Conservation (phyloP, 2,888 invertebrate genomes). For the Cheilosia vulpina region DNA sequence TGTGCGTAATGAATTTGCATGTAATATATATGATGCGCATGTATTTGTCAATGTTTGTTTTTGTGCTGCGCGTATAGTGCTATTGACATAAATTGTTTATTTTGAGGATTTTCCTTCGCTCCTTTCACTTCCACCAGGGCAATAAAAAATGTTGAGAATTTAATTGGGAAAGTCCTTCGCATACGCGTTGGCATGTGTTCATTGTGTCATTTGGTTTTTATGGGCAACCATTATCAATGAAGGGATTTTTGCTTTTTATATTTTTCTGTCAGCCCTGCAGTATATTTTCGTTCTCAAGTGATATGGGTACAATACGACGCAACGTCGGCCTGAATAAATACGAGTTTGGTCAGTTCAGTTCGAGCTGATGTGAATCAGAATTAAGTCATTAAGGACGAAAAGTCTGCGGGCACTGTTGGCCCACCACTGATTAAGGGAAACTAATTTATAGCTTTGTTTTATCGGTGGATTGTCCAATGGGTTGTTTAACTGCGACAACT, state of each 20-base stretch:
- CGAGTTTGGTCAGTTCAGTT: neutral
- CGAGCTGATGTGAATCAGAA: slow-evolving; percentile 36
- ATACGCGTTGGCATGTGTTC: slow-evolving; percentile 17
- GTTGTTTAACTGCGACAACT: too few relatives aligned
- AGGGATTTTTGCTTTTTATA: slow-evolving; percentile 5
- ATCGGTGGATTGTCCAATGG: too few relatives aligned
- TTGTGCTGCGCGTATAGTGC: neutral
- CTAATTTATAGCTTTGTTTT: slow-evolving; percentile 6
- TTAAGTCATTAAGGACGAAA: slow-evolving; percentile 35
- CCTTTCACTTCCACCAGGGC: slow-evolving; percentile 7
- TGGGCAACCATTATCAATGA: slow-evolving; percentile 46
- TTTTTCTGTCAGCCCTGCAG: neutral
- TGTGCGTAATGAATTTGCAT: slow-evolving; percentile 27
- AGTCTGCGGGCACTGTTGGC: slow-evolving; percentile 11
- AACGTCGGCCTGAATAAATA: slow-evolving; percentile 9
- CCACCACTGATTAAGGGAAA: slow-evolving; percentile 8
- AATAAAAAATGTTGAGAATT: slow-evolving; percentile 28
- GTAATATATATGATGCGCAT: neutral
- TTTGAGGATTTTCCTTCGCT: slow-evolving; percentile 15
- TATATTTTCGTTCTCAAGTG: neutral
- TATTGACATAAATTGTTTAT: slow-evolving; percentile 20
- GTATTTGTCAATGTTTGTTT: neutral
- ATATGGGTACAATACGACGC: neutral
- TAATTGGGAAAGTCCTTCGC: slow-evolving; percentile 32
- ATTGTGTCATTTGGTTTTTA: slow-evolving; percentile 46